Base-by-base conservation (phyloP, 2,888 invertebrate species). In the Amphipoea oculea region DNA sequence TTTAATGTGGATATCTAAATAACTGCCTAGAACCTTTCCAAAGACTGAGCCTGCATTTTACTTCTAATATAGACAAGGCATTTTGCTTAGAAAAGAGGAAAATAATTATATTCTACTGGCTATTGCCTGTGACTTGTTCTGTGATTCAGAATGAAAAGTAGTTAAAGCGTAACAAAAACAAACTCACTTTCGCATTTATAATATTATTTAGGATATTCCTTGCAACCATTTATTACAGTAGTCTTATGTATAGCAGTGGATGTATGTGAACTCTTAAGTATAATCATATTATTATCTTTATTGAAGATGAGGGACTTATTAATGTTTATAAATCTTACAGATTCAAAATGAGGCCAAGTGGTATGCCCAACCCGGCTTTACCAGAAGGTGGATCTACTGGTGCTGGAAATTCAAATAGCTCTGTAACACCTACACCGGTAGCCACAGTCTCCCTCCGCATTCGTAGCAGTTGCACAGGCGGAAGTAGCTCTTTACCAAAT, bases 321-420 rank as follows among this genome's bases (percentile, higher is more conserved):
- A 66, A 48, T 68, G 7, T 29, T 60, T 68, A 62, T 76, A 73
- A 81, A 77, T 71, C 4, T 90, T 91, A 73, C 93, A 97, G 97
- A 89, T 97, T 97, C 91, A 97, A 97, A 90, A 92, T 97, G 84
- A 94, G 97, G 71, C 96, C 97, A 51, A 96, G 94, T 89, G 95
- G 95, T 17, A 95, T 96, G 87, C 95, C 96, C 3, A 97, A 96
- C 84, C 96, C 96, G 23, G 96, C 96, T n/a, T 89, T 97, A 84
- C 96, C 96, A 29, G 97, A 97, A 89, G 96, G 96, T 77, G 96
- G 96, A 12, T 96, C 96, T 0, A 96, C 96, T 29, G 96, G 96
- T 2, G 88, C 94, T 73, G 93, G 93, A 36, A 96, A 94, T 81
- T 92, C 95, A 2, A 94, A 88, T 73, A 94, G 85, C 79, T 90